phyloP scores from a whole-genome alignment of 2,888 invertebrate species.

The Yponomeuta sedellus region DNA sequence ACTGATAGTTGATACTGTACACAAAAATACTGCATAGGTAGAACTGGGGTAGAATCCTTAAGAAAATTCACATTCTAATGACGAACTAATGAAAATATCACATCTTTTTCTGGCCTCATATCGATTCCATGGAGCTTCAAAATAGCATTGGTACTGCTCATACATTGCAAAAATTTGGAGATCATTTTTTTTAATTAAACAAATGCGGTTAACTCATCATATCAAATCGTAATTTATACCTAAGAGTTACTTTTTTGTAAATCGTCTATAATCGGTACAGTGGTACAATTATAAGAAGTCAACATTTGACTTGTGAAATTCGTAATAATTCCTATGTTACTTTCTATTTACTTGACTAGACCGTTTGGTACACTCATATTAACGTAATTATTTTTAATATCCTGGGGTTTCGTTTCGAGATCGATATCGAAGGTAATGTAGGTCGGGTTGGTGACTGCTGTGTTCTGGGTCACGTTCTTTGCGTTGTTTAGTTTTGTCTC shows the following conservation, averaged over 20 bases:
- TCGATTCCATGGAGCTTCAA: neutral
- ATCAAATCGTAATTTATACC: too few species aligned
- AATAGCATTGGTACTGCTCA: too few species aligned
- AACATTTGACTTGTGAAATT: neutral
- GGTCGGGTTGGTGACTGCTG: slow-evolving; percentile 61
- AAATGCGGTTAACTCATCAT: too few species aligned
- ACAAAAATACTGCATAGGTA: neutral
- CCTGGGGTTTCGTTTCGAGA: slow-evolving; percentile 55
- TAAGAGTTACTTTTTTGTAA: too few species aligned
- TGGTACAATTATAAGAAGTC: neutral
- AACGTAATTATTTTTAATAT: slow-evolving; percentile 51
- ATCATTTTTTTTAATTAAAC: neutral
- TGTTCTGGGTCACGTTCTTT: slow-evolving; percentile 43
- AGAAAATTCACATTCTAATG: too few species aligned
- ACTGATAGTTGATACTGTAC: neutral
- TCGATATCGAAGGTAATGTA: slow-evolving; percentile 55
- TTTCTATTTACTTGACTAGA: slow-evolving; percentile 61
- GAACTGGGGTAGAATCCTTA: too few species aligned
- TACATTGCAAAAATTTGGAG: neutral
- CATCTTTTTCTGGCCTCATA: slow-evolving; percentile 9
- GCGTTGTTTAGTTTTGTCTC: slow-evolving; percentile 47
- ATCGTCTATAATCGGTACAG: neutral
- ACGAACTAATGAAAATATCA: slow-evolving; percentile 14
- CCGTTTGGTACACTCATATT: slow-evolving; percentile 53
- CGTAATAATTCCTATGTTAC: neutral